Conservation (phyloP, 2,113 vertebrate genomes). For the Poecilia latipinna region DNA sequence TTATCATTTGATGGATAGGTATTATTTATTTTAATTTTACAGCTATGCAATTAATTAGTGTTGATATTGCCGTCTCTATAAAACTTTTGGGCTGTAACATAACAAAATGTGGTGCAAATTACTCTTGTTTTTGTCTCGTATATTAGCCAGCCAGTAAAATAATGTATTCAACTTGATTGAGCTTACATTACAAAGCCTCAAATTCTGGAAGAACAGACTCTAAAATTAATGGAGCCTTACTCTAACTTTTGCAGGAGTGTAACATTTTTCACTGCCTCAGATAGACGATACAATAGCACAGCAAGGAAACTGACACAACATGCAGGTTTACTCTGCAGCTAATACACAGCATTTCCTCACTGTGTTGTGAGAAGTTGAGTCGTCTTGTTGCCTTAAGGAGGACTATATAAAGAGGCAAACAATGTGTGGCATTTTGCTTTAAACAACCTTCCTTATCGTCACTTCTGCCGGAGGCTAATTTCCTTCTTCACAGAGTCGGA, state of each 20-base stretch:
- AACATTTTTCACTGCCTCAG: neutral
- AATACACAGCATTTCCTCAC: neutral
- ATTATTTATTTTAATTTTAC: neutral
- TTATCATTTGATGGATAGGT: neutral
- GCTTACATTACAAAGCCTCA: neutral
- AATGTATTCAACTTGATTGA: neutral
- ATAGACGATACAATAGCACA: neutral
- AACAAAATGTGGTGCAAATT: neutral
- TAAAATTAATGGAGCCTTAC: neutral
- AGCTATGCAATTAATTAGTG: neutral
- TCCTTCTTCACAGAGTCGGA: constrained; percentile 31
- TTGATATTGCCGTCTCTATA: neutral
- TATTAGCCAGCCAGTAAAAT: neutral
- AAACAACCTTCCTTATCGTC: constrained; percentile 36
- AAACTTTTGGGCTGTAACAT: neutral
- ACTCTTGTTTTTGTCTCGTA: neutral
- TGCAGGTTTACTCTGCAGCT: neutral
- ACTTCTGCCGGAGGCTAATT: constrained; percentile 59
- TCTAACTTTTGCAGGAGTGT: neutral
- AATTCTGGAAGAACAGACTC: neutral
- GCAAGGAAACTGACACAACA: neutral
- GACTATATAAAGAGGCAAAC: constrained; percentile 30
- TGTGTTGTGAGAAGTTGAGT: constrained; percentile 22
- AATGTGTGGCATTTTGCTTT: constrained; percentile 40
- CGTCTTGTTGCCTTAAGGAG: constrained; percentile 27